Conservation (phyloP, 2,888 invertebrate genomes). For the Drosophila setosimentum region DNA sequence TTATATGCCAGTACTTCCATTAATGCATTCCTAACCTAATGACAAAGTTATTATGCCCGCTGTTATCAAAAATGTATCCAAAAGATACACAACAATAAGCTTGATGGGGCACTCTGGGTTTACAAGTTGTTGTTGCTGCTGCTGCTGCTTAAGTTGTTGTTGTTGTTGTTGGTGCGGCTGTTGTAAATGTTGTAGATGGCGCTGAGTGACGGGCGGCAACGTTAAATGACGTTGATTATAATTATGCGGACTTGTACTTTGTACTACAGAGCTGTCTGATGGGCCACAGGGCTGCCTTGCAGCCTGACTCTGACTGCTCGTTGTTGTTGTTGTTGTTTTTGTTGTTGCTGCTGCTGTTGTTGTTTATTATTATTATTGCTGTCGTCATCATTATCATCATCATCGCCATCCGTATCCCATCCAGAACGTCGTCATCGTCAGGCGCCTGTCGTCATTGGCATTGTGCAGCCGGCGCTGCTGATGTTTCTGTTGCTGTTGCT, state of each 20-base stretch:
- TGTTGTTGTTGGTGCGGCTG: slow-evolving; percentile 51
- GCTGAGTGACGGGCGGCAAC: slow-evolving; percentile 79
- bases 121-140: slow-evolving; percentile 64
- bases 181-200: slow-evolving; percentile 63
- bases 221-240: slow-evolving; percentile 82
- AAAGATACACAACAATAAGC: slow-evolving; percentile 78
- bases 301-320: slow-evolving; percentile 47
- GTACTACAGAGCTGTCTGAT: slow-evolving; percentile 60
- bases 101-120: slow-evolving; percentile 68
- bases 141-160: slow-evolving; percentile 18
- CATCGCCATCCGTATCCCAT: slow-evolving; percentile 62
- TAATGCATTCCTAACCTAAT: slow-evolving; percentile 65
- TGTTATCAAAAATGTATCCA: slow-evolving; percentile 79
- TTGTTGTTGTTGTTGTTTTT: slow-evolving; percentile 49
- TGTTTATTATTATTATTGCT: slow-evolving; percentile 64
- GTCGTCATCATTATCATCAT: slow-evolving; percentile 46
- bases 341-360: slow-evolving; percentile 42
- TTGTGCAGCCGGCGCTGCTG: slow-evolving; percentile 55
- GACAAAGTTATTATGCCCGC: slow-evolving; percentile 74
- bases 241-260: slow-evolving; percentile 82
- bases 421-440: slow-evolving; percentile 55
- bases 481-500: slow-evolving; percentile 20
- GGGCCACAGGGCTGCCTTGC: slow-evolving; percentile 61
- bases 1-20: slow-evolving; percentile 40
- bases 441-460: slow-evolving; percentile 56